phyloP scores from a whole-genome alignment of 2,797 vertebrate species.

The Chelidonichthys spinosus region DNA sequence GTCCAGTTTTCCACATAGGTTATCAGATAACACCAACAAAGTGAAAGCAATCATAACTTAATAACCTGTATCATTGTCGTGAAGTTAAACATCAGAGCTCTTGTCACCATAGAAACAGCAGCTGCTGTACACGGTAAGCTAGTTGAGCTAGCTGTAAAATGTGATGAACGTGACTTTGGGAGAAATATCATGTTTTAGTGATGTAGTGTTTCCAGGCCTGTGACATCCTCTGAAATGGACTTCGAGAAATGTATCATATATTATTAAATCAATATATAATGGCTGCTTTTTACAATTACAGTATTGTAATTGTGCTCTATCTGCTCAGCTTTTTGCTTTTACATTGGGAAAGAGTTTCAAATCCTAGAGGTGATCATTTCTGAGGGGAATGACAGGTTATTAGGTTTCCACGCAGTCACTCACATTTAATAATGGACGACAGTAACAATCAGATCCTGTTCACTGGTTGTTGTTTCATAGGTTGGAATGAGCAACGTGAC shows the following conservation, averaged over 20 bases:
- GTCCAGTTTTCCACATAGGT: neutral
- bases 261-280: neutral
- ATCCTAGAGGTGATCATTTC: slow-evolving; percentile 3
- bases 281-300: neutral
- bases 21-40: neutral
- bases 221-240: neutral
- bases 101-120: neutral
- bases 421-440: slow-evolving; percentile 10
- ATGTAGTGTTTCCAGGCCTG: neutral
- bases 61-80: neutral
- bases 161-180: neutral
- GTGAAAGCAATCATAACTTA: neutral
- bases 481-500: slow-evolving; percentile 35
- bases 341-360: neutral
- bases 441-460: slow-evolving; percentile 6
- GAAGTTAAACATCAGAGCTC: neutral
- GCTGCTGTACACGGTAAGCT: neutral
- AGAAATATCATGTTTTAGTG: neutral
- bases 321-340: neutral
- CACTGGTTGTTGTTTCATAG: slow-evolving; percentile 30
- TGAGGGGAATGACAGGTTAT: slow-evolving; percentile 17
- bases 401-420: slow-evolving; percentile 9
- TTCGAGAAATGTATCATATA: neutral
- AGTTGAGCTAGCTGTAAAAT: neutral
- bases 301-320: neutral